Conservation (phyloP, 37 sponge, comb jelly and placozoan genomes). For the Beroe forskalii region DNA sequence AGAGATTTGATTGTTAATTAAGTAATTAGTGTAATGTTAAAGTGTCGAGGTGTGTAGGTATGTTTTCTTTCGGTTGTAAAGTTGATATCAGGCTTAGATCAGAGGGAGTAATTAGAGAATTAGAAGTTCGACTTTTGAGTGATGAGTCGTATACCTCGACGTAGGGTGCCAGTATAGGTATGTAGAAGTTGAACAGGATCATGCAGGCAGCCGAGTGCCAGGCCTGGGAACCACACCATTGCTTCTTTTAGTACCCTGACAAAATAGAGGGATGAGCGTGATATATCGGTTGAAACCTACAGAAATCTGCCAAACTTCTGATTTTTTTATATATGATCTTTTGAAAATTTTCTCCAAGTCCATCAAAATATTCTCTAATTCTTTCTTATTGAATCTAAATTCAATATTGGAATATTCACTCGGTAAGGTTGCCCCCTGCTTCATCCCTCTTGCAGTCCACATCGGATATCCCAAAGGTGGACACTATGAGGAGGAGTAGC, state of each 20-base stretch:
- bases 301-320: too few relatives aligned
- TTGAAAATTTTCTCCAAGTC: too few relatives aligned
- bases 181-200: constrained; percentile 57
- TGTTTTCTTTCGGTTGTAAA: neutral
- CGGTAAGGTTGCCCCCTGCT: constrained; percentile 6
- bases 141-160: neutral
- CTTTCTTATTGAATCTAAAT: too few relatives aligned
- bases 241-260: neutral
- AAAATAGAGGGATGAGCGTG: neutral
- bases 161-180: constrained; percentile 56
- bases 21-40: too few relatives aligned
- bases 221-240: constrained; percentile 47
- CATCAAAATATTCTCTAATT: too few relatives aligned
- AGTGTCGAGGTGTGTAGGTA: too few relatives aligned
- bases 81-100: neutral
- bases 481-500: neutral
- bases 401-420: too few relatives aligned
- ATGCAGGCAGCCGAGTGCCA: constrained; percentile 53
- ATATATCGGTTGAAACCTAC: neutral
- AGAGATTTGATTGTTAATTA: too few relatives aligned
- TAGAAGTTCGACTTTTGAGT: neutral
- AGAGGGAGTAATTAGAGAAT: neutral
- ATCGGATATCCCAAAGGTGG: constrained; percentile 1
- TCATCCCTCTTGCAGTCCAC: constrained; percentile 16
- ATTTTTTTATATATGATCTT: too few relatives aligned